phyloP scores from a whole-genome alignment of 2,797 vertebrate species.

The Neosilurus hyrtlii region DNA sequence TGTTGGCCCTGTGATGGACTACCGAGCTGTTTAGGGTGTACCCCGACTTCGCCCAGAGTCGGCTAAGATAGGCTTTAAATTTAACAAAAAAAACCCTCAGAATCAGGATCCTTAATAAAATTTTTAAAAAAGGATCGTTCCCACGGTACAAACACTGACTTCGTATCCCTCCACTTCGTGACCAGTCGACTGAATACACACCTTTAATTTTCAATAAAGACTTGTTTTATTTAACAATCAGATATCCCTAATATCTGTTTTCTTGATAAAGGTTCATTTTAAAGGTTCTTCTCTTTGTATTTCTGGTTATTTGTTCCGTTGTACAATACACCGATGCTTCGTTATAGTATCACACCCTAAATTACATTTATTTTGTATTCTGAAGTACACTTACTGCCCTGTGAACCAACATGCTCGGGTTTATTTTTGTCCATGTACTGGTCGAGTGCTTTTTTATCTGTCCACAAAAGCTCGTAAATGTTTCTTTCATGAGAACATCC shows the following conservation, averaged over 20 bases:
- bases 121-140: no score
- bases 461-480: neutral
- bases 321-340: neutral
- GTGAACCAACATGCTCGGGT: neutral
- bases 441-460: neutral
- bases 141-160: no score
- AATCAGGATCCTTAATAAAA: neutral
- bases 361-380: neutral
- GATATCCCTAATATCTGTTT: neutral
- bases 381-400: neutral
- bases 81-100: neutral
- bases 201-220: neutral
- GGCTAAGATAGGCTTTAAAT: neutral
- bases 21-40: no score
- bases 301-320: neutral
- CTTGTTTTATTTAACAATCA: neutral
- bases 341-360: neutral
- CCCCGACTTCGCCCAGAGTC: no score
- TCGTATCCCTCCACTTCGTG: neutral
- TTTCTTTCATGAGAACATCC: neutral
- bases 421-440: neutral
- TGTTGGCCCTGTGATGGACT: no score
- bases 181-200: neutral
- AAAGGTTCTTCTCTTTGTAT: neutral
- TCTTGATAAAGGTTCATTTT: neutral